Evolutionary conservation across 1,140 invertebrate species (phyloP).

Genomic region (Ceratosolen solmsi): DNA sequence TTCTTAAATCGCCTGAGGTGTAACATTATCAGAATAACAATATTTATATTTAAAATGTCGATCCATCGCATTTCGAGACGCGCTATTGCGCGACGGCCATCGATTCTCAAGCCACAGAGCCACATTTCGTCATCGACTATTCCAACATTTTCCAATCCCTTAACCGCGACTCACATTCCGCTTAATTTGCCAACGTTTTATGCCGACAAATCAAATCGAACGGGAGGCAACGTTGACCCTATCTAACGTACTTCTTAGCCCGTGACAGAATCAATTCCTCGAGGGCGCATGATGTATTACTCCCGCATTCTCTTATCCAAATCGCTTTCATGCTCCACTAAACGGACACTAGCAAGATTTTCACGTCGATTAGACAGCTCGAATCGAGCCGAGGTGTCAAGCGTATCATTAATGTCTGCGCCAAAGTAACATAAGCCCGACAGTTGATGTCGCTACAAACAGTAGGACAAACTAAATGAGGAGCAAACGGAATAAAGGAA

Average conservation of each 20-base stretch:
- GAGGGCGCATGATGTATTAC: not conserved
- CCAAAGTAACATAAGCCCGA: constrained; percentile 11
- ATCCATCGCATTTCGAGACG: too few relatives aligned
- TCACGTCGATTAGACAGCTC: not conserved
- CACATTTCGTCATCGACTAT: too few relatives aligned
- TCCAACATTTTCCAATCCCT: too few relatives aligned
- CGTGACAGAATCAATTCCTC: not conserved
- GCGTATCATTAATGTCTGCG: not conserved
- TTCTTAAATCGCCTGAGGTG: too few relatives aligned
- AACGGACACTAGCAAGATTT: not conserved
- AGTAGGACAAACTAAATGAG: too few relatives aligned
- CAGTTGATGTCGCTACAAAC: not conserved
- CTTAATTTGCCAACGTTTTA: not conserved
- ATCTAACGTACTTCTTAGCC: not conserved
- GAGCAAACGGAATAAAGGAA: too few relatives aligned
- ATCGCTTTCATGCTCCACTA: not conserved
- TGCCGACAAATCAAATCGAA: not conserved
- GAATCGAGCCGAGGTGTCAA: too few relatives aligned
- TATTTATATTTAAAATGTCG: too few relatives aligned
- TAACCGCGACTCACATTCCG: not conserved
- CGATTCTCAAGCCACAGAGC: too few relatives aligned
- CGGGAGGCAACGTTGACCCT: not conserved
- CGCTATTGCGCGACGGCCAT: too few relatives aligned
- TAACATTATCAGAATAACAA: too few relatives aligned
- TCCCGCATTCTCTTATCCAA: not conserved